A percentile compares a stretch with the other conserved stretches of the same genome.
Conservation (phyloP, 2,113 vertebrate genomes). For the Sceloporus tristichus region DNA sequence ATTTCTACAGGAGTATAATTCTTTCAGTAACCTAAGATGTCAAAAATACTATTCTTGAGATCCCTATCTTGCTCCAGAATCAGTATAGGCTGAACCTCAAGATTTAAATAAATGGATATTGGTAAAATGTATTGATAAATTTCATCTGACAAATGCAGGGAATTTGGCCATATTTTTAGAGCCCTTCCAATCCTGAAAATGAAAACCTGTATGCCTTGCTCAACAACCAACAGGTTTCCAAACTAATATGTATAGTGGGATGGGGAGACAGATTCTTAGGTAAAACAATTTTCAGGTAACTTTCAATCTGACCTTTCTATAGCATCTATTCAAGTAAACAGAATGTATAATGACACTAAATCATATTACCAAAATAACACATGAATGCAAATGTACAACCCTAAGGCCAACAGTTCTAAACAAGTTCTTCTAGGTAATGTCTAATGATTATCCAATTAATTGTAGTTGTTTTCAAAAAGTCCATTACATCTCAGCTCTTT, state of each 20-base stretch:
- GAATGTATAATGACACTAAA: conserved; percentile 31
- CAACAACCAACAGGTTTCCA: conserved; percentile 70
- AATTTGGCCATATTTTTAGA: conserved; percentile 49
- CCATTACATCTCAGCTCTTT: background rate
- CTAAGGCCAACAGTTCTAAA: conserved; percentile 18
- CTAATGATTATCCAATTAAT: conserved; percentile 47
- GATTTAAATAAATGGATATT: background rate
- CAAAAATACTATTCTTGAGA: background rate
- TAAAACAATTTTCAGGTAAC: too few species aligned
- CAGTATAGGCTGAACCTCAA: background rate
- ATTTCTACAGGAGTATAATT: conserved; percentile 8
- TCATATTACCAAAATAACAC: conserved; percentile 38
- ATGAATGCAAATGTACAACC: conserved; percentile 41
- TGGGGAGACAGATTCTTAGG: too few species aligned
- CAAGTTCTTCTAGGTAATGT: conserved; percentile 32
- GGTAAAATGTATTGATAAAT: conserved; percentile 32
- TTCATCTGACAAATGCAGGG: conserved; percentile 42
- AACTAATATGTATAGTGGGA: conserved; percentile 1
- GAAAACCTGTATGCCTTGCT: conserved; percentile 50
- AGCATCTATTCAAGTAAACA: too few species aligned
- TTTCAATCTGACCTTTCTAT: too few species aligned
- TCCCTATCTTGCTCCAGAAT: conserved; percentile 31
- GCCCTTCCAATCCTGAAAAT: conserved; percentile 60
- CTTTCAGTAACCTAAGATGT: background rate
- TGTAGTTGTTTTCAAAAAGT: conserved; percentile 41